Percentiles rank a stretch among this genome's conserved stretches.
Conservation (phyloP, 1,140 invertebrate species). For the Drosophila pruinosa region DNA sequence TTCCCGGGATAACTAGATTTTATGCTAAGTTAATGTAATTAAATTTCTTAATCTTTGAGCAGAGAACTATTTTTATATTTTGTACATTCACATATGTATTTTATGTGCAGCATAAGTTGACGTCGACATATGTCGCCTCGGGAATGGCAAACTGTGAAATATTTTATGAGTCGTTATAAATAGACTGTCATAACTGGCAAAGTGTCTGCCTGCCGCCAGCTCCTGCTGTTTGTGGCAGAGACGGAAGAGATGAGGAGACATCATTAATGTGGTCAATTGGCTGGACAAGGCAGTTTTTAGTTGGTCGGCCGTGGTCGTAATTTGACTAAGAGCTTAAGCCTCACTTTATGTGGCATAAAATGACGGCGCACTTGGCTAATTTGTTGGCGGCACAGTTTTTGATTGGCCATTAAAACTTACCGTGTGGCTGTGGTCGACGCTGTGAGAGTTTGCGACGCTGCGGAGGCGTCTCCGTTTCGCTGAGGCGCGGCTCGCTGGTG, state of each 20-base stretch:
- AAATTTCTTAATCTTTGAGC: no score
- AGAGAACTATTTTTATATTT: no score
- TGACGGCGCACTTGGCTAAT: conserved; percentile 63
- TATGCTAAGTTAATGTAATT: no score
- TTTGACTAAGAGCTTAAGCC: conserved; percentile 58
- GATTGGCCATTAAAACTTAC: conserved; percentile 75
- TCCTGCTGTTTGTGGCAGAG: conserved; percentile 5
- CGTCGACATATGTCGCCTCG: neutral
- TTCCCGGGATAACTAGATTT: no score
- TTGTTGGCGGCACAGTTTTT: conserved; percentile 53
- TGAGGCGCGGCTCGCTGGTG: conserved; percentile 80
- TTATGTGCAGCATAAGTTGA: neutral
- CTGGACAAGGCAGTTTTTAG: conserved; percentile 13
- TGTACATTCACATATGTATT: no score
- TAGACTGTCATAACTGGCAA: conserved; percentile 17
- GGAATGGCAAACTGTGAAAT: neutral
- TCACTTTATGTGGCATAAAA: conserved; percentile 62
- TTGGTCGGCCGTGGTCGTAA: conserved; percentile 41
- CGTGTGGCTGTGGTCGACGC: conserved; percentile 83
- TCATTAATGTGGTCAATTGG: conserved; percentile 50
- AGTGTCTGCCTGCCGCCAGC: conserved; percentile 2
- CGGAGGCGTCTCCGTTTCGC: conserved; percentile 81
- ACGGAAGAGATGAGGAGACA: neutral
- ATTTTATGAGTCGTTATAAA: neutral
- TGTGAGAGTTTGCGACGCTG: conserved; percentile 83